A percentile compares a stretch with the other conserved stretches of the same genome.
Evolutionary conservation across 2,888 invertebrate genomes (phyloP).

Genomic region (Xylophagus ater): DNA sequence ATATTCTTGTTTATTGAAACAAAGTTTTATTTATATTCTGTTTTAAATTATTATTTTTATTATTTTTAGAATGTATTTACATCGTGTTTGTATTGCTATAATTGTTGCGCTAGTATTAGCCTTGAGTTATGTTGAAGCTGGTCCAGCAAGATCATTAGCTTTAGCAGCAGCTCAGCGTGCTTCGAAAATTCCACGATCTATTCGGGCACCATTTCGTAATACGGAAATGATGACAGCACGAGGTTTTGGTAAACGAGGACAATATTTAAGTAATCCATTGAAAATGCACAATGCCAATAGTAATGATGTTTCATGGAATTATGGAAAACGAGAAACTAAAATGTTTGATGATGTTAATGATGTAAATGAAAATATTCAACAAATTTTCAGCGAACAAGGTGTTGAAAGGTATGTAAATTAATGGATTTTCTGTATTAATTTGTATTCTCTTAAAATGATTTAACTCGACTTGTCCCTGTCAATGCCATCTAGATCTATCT

Average conservation of each 20-base stretch:
- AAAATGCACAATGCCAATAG: neutral
- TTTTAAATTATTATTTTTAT: neutral
- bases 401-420: conserved; percentile 11
- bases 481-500: too few relatives aligned
- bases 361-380: conserved; percentile 5
- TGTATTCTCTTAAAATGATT: too few relatives aligned
- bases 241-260: conserved; percentile 25
- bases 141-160: conserved; percentile 21
- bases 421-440: too few relatives aligned
- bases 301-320: too few relatives aligned
- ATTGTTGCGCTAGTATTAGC: conserved; percentile 16
- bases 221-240: conserved; percentile 25
- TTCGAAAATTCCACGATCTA: conserved; percentile 22
- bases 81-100: conserved; percentile 13
- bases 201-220: conserved; percentile 24
- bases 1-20: neutral
- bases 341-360: conserved; percentile 6
- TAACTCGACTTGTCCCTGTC: too few relatives aligned
- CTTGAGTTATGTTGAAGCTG: conserved; percentile 19
- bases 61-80: conserved; percentile 19
- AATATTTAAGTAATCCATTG: neutral
- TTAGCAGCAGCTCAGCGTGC: conserved; percentile 14
- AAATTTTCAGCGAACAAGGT: conserved; percentile 12
- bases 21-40: neutral
- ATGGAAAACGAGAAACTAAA: conserved; percentile 10